These are phyloP conservation scores for Microcebus murinus DNA, from an alignment of 2,113 vertebrate species.

Conservation along the genomic window DNA sequence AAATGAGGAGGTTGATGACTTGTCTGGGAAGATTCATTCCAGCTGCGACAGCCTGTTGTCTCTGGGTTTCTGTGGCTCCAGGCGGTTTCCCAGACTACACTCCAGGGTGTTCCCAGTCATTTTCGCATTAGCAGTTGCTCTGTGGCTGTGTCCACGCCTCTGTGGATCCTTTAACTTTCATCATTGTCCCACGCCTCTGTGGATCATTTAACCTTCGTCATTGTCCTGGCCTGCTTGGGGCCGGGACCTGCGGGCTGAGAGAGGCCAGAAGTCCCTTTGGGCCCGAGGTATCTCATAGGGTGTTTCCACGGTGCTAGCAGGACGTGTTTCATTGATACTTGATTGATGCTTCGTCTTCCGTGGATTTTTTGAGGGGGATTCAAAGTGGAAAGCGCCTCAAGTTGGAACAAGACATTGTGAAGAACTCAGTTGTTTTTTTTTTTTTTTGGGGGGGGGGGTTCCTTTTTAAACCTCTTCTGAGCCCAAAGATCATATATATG, in stretches of 20 bases:
- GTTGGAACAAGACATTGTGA: neutral
- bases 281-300: neutral
- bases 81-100: slow-evolving; percentile 29
- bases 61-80: slow-evolving; percentile 19
- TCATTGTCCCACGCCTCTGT: neutral
- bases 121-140: slow-evolving; percentile 43
- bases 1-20: neutral
- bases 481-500: neutral
- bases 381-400: neutral
- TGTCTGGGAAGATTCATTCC: slow-evolving; percentile 1
- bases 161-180: neutral
- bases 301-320: neutral
- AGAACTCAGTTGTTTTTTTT: neutral
- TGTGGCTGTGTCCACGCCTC: neutral
- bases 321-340: neutral
- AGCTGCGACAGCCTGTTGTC: neutral
- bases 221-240: neutral
- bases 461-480: neutral
- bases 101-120: slow-evolving; percentile 15
- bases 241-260: neutral
- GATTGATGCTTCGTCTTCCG: neutral
- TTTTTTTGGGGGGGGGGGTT: no score
- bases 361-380: neutral
- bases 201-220: neutral
- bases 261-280: neutral